Conservation (phyloP, 2,113 vertebrate genomes). For the Ardeotis arabs region DNA sequence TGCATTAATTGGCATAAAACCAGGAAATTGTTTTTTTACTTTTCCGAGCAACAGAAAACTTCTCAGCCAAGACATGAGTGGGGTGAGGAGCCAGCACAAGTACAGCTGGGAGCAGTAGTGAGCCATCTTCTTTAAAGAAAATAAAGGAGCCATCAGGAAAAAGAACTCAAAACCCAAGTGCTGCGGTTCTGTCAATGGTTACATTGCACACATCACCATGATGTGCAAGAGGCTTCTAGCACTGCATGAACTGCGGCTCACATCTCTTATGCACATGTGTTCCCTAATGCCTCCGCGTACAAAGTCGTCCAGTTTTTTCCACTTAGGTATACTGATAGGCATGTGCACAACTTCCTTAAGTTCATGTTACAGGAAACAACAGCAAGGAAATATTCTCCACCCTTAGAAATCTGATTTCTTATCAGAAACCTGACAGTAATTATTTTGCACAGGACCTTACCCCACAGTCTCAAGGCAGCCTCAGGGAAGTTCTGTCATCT, state of each 20-base stretch:
- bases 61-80: neutral
- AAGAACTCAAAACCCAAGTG: neutral
- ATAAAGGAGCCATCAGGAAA: neutral
- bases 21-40: neutral
- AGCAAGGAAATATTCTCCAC: neutral
- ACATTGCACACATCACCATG: neutral
- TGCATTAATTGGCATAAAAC: neutral
- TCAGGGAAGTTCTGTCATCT: neutral
- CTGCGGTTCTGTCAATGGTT: neutral
- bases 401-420: neutral
- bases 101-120: neutral
- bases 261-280: neutral
- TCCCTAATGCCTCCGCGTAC: accelerated
- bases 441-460: neutral
- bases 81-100: neutral
- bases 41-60: neutral
- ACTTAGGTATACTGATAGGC: neutral
- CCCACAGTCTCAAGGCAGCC: neutral
- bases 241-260: neutral
- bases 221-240: neutral
- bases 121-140: neutral
- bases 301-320: neutral
- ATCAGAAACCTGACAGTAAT: neutral
- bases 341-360: neutral
- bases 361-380: neutral